Percentiles rank a stretch among this genome's conserved stretches.
Conservation (phyloP, 2,888 invertebrate genomes). For the Pollenia angustigena region DNA sequence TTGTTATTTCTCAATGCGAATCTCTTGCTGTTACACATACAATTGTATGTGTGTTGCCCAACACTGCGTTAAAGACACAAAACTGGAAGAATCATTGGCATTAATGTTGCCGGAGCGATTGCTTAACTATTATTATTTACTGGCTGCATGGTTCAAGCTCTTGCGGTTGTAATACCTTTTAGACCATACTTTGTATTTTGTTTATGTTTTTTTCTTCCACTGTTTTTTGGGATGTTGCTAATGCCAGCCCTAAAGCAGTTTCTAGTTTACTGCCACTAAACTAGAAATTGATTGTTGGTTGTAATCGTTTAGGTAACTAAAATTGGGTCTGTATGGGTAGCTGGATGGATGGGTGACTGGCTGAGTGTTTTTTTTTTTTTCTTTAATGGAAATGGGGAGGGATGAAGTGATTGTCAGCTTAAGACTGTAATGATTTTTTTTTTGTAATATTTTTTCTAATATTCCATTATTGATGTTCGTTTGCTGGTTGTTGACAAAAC, state of each 20-base stretch:
- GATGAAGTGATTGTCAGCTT: constrained; percentile 51
- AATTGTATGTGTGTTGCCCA: too few relatives aligned
- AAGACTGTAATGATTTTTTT: constrained; percentile 5
- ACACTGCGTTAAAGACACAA: too few relatives aligned
- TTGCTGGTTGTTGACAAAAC: constrained; percentile 45
- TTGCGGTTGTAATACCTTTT: constrained; percentile 33
- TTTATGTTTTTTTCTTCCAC: not conserved
- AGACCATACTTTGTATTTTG: constrained; percentile 24
- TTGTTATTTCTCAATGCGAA: too few relatives aligned
- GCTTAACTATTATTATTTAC: constrained; percentile 28
- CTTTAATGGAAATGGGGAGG: constrained; percentile 17
- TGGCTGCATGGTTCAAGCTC: constrained; percentile 21
- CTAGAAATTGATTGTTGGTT: constrained; percentile 31
- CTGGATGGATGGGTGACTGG: not conserved
- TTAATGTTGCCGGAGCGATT: constrained; percentile 20
- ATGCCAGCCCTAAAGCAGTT: constrained; percentile 7
- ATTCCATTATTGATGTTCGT: not conserved
- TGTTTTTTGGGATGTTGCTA: constrained; percentile 26
- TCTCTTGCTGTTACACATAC: too few relatives aligned
- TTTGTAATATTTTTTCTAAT: constrained; percentile 2
- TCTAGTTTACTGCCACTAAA: constrained; percentile 31
- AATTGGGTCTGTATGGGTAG: constrained; percentile 16
- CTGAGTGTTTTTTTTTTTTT: constrained; percentile 14
- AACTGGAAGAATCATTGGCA: constrained; percentile 10
- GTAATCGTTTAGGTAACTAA: not conserved